A percentile compares a stretch with the other conserved stretches of the same genome.
Evolutionary conservation across 1,140 invertebrate species (phyloP).

Genomic region (Lysiphlebus fabarum): DNA sequence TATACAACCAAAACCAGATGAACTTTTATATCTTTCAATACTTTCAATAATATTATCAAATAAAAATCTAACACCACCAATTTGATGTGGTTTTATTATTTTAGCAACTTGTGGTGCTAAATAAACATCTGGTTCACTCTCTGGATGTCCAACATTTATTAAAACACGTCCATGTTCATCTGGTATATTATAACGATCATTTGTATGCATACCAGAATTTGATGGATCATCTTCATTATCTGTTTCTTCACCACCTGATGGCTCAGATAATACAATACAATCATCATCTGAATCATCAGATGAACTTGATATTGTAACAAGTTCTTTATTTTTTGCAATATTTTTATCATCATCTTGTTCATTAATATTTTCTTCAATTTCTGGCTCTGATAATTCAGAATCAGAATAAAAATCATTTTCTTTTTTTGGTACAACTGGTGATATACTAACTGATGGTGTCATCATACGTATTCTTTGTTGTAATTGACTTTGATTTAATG

Average conservation of each 20-base stretch:
- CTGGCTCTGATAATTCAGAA: conserved; percentile 48
- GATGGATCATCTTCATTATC: conserved; percentile 64
- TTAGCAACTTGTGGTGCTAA: conserved; percentile 88
- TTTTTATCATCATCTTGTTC: conserved; percentile 47
- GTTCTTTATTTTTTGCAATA: conserved; percentile 52
- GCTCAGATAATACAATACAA: conserved; percentile 76
- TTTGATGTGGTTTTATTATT: conserved; percentile 94
- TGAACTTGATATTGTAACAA: conserved; percentile 65
- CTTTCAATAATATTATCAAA: conserved; percentile 97
- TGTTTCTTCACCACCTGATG: conserved; percentile 61
- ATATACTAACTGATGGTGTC: conserved; percentile 56
- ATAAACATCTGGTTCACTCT: conserved; percentile 89
- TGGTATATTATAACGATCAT: conserved; percentile 87
- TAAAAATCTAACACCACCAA: conserved; percentile 92
- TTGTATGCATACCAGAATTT: conserved; percentile 76
- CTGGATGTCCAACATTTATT: conserved; percentile 94
- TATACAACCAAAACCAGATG: conserved; percentile 94
- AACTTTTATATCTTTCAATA: conserved; percentile 80
- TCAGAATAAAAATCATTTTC: conserved; percentile 50
- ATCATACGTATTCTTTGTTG: conserved; percentile 55
- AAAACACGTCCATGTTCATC: conserved; percentile 90
- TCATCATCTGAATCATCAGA: conserved; percentile 71
- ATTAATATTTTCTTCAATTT: conserved; percentile 44
- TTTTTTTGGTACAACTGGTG: conserved; percentile 52
- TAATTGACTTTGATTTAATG: conserved; percentile 36